phyloP scores from a whole-genome alignment of 2,797 vertebrate genomes.

The Caiman crocodilus region DNA sequence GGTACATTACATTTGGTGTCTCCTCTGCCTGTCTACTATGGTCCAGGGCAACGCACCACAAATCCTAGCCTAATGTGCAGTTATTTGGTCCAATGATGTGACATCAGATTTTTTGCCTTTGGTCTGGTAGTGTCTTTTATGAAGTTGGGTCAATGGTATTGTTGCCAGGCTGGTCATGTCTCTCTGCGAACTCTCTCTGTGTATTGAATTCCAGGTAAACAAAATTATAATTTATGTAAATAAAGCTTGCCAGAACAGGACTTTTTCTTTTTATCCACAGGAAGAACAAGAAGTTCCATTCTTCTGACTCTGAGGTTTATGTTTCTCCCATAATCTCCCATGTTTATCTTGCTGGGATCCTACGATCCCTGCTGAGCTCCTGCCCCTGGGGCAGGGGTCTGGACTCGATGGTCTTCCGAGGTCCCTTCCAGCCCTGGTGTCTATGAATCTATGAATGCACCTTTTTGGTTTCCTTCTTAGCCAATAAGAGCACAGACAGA shows the following conservation, averaged over 20 bases:
- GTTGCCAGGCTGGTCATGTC: neutral
- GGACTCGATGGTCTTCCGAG: no score
- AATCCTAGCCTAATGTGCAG: neutral
- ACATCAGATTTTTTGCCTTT: neutral
- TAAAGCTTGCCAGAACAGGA: neutral
- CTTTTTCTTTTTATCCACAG: neutral
- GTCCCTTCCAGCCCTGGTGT: fast-evolving
- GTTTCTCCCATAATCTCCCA: no score
- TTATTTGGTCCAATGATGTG: fast-evolving
- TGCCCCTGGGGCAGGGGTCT: no score
- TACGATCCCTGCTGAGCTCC: no score
- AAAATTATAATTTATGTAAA: neutral
- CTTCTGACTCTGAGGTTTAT: neutral
- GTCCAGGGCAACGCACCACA: neutral
- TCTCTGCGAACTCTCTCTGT: neutral
- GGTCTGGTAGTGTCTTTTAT: neutral
- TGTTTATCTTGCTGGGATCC: no score
- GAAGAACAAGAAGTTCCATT: neutral
- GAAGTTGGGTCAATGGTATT: neutral
- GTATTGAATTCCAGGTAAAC: neutral
- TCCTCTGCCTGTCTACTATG: neutral
- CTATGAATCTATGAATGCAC: neutral
- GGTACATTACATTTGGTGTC: neutral
- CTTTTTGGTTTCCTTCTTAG: neutral
- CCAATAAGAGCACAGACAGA: neutral